These are phyloP conservation scores for Apodemus sylvaticus DNA, from an alignment of 2,113 vertebrate genomes.

Conservation along the genomic window DNA sequence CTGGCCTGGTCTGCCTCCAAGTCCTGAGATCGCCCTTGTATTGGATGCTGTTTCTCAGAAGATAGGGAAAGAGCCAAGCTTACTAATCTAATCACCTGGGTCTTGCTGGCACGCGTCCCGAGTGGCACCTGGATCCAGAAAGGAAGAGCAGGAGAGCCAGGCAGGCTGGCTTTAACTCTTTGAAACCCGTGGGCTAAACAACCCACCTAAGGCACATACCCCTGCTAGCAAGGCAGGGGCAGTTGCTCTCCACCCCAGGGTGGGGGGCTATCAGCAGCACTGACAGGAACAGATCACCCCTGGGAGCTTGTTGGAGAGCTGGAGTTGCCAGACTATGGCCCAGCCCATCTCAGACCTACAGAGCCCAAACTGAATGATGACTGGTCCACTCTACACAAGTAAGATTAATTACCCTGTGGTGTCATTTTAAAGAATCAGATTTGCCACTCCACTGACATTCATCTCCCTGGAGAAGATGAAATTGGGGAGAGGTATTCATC, in stretches of 20 bases:
- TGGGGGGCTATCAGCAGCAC: background rate
- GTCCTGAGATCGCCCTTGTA: background rate
- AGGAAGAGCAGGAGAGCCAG: background rate
- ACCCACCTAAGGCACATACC: fast-evolving
- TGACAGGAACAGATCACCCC: background rate
- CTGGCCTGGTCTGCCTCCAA: background rate
- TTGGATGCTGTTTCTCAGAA: background rate
- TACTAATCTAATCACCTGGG: slow-evolving; percentile 45
- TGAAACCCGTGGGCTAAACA: fast-evolving
- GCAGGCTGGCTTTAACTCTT: background rate
- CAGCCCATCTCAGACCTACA: background rate
- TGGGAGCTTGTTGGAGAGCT: background rate
- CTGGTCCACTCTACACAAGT: background rate
- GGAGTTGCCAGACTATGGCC: background rate
- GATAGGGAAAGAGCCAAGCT: background rate
- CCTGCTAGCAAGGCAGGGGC: fast-evolving
- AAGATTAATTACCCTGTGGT: no score
- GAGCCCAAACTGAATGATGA: background rate
- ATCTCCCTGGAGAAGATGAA: background rate
- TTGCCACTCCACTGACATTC: background rate
- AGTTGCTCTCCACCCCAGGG: background rate
- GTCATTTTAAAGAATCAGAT: background rate
- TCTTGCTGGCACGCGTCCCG: background rate
- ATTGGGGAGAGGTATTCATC: background rate
- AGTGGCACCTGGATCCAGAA: slow-evolving; percentile 15